phyloP scores from a whole-genome alignment of 2,797 vertebrate genomes.

The Esox masquinongy region DNA sequence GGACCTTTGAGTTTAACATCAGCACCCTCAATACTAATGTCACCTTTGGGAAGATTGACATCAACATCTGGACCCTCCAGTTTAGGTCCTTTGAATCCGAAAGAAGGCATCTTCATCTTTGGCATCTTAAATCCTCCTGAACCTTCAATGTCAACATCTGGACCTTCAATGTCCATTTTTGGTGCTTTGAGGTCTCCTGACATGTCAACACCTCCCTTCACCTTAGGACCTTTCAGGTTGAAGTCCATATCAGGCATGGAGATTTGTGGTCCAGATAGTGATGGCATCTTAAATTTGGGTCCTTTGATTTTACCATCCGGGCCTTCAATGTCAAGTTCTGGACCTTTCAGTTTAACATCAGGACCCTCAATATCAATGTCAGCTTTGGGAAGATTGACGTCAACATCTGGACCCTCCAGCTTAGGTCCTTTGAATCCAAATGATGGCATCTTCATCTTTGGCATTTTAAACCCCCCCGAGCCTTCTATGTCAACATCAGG shows the following conservation, averaged over 20 bases:
- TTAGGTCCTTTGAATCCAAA: conserved; percentile 53
- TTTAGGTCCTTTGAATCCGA: conserved; percentile 25
- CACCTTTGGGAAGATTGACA: conserved; percentile 18
- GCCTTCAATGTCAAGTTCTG: conserved; percentile 19
- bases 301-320: conserved; percentile 31
- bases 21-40: conserved; percentile 14
- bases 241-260: conserved; percentile 57
- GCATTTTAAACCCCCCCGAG: background rate
- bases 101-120: conserved; percentile 24
- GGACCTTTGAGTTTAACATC: conserved; percentile 9
- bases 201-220: background rate
- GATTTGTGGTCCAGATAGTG: conserved; percentile 19
- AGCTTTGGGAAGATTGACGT: conserved; percentile 6
- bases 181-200: conserved; percentile 13
- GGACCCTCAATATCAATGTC: conserved; percentile 11
- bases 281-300: conserved; percentile 29
- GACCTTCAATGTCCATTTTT: conserved; percentile 14
- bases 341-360: background rate
- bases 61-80: conserved; percentile 23
- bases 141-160: conserved; percentile 10
- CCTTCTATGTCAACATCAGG: conserved; percentile 59
- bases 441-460: conserved; percentile 71
- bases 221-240: conserved; percentile 11
- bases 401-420: background rate
- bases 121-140: conserved; percentile 28